Evolutionary conservation across 2,797 vertebrate species (phyloP), one percentile per base, ranked within the genome.

Genomic region (Centroberyx gerrardi): DNA sequence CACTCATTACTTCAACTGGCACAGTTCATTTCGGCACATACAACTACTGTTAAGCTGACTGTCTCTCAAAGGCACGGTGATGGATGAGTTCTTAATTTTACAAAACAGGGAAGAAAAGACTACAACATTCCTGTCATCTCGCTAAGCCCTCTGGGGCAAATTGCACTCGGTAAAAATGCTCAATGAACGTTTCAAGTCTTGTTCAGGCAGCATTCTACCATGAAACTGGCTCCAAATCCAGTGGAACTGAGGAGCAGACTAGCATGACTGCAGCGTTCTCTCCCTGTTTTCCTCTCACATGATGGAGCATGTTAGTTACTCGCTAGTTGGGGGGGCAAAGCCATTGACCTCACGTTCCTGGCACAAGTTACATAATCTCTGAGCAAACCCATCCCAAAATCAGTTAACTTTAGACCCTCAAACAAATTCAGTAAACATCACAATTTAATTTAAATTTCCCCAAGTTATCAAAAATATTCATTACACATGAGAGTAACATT

Each of bases 171-270:
- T 64, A 40, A 52, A 22, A 33, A 56, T 22, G 4, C 10, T 17
- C 15, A 56, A 31, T 56, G 33, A 83, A 81, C 59, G 69, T 80
- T 90, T 90, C 78, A 87, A 82, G 88, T 92, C 86, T 82, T 86
- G 74, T 89, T 86, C 78, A 80, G 87, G 74, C 80, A 77, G 74
- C 55, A 59, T 78, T 81, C 62, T 22, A 17, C 62, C 75, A 28
- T 54, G n/a, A 83, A 83, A 81, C 77, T 2, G 38, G 22, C 44
- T 51, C 44, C 28, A 71, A 76, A 81, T 79, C 68, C 64, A 70
- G 18, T 8, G 42, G 74, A 75, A 74, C 62, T 56, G 76, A 85
- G 64, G 52, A 44, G 70, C 65, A 67, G 84, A 73, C 51, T 42
- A 62, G 84, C 70, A 28, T 82, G 85, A 87, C 83, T 13, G 52